Evolutionary conservation across 2,888 invertebrate genomes (phyloP).

Genomic region (Callosobruchus maculatus): DNA sequence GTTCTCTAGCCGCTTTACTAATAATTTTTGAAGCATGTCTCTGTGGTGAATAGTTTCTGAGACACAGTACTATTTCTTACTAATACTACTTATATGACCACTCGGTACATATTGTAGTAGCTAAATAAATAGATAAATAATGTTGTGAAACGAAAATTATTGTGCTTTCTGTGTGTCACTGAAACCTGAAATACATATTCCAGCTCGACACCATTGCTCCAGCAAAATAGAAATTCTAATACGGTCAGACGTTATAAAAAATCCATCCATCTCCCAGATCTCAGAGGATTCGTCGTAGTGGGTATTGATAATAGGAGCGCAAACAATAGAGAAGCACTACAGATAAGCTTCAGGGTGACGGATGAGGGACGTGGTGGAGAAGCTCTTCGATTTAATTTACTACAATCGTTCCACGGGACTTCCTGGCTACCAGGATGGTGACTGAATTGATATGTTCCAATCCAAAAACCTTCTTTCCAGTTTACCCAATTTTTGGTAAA

Average conservation of each 20-base stretch:
- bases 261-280: background rate
- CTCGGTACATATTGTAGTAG: too few relatives aligned
- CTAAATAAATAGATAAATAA: too few relatives aligned
- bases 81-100: too few relatives aligned
- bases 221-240: background rate
- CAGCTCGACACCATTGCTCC: background rate
- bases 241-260: background rate
- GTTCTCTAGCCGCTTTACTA: too few relatives aligned
- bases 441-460: too few relatives aligned
- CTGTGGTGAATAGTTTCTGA: too few relatives aligned
- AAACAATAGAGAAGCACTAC: background rate
- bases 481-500: too few relatives aligned
- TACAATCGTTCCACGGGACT: background rate
- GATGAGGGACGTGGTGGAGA: background rate
- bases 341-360: background rate
- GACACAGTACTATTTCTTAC: too few relatives aligned
- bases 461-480: too few relatives aligned
- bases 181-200: background rate
- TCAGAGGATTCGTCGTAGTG: background rate
- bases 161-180: too few relatives aligned
- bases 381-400: background rate
- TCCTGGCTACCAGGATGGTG: background rate
- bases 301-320: background rate
- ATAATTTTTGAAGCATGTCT: too few relatives aligned
- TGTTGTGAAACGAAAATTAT: too few relatives aligned